Percentiles rank a stretch among this genome's conserved stretches.
Conservation (phyloP, 2,113 vertebrate genomes). For the Bufo bufo region DNA sequence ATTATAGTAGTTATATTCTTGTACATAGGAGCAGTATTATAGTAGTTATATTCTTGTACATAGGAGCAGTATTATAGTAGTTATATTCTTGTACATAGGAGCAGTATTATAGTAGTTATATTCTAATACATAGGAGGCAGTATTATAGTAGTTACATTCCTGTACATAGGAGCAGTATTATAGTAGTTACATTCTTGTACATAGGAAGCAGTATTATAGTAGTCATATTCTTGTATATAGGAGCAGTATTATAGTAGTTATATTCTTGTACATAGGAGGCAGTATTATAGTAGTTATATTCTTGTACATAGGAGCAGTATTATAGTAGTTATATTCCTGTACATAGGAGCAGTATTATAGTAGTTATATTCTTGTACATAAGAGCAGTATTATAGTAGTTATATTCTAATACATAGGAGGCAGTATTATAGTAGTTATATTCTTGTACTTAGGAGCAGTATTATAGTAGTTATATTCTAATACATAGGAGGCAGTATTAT, state of each 20-base stretch:
- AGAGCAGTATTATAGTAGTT: too few species aligned
- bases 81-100: background rate
- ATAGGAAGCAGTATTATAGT: background rate
- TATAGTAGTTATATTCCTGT: conserved; percentile 16
- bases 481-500: background rate
- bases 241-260: conserved; percentile 14
- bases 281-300: conserved; percentile 18
- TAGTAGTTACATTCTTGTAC: too few species aligned
- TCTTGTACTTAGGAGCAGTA: background rate
- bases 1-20: conserved; percentile 1
- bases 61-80: background rate
- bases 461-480: background rate
- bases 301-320: background rate
- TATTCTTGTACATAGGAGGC: conserved; percentile 2
- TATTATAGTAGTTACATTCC: background rate
- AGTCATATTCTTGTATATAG: conserved; percentile 3
- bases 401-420: too few species aligned
- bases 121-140: background rate
- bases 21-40: background rate
- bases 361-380: background rate
- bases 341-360: conserved; percentile 16
- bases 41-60: background rate
- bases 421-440: too few species aligned
- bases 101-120: background rate
- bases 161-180: too few species aligned